Percentiles rank a stretch among this genome's conserved stretches.
phyloP scores from a whole-genome alignment of 2,113 vertebrate genomes.

The Chloropsis hardwickii region DNA sequence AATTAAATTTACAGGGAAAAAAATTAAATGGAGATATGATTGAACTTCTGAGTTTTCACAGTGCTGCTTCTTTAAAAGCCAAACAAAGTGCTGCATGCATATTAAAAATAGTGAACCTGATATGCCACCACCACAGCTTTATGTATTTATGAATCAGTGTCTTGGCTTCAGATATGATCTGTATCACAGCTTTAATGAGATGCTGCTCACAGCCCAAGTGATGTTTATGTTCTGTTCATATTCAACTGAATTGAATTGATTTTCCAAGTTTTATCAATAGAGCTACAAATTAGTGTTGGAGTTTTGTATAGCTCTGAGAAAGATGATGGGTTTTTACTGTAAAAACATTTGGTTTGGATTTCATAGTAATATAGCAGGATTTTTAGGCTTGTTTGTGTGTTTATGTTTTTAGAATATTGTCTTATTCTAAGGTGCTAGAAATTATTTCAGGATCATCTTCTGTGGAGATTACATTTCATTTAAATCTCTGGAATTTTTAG shows the following conservation, averaged over 20 bases:
- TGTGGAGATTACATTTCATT: not conserved
- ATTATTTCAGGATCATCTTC: not conserved
- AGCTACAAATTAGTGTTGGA: not conserved
- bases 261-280: not conserved
- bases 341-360: not conserved
- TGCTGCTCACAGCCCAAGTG: not conserved
- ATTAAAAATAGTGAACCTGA: not conserved
- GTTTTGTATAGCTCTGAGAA: not conserved
- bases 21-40: not conserved
- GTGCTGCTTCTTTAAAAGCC: not conserved
- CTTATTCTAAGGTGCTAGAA: not conserved
- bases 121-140: not conserved
- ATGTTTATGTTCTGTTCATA: not conserved
- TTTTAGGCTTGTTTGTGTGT: not conserved
- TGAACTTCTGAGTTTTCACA: not conserved
- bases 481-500: not conserved
- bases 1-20: not conserved
- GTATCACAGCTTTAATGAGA: not conserved
- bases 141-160: not conserved
- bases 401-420: not conserved
- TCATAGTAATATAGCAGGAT: not conserved
- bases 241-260: not conserved
- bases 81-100: not conserved
- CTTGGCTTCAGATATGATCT: not conserved
- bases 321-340: not conserved